Base-by-base conservation (phyloP, 2,113 vertebrate genomes). In the Tylochromis polylepis region DNA sequence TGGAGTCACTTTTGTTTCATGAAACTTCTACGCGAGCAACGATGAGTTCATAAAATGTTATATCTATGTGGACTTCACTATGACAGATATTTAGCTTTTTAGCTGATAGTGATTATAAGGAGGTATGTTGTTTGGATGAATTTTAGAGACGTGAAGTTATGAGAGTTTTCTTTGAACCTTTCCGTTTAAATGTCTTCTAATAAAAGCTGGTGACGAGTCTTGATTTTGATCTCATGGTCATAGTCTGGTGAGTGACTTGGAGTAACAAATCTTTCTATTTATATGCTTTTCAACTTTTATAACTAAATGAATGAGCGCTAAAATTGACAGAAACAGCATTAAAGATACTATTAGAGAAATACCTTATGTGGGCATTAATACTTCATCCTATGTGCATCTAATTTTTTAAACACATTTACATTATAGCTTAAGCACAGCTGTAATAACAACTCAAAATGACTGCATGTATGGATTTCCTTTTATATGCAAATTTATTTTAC, bases 41-140 rank as follows among this genome's bases (percentile, higher is more conserved):
- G 22, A 79, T 22, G 86, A 85, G 86, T 87, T 95, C 62, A 92
- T 90, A 85, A 89, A 90, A 91, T 79, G 89, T 93, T 94, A 92
- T 91, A 94, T 90, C 85, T 89, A 93, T 85, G 93, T 94, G 90
- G 91, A 95, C 84, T 92, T 93, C 82, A 95, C 90, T 94, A 90
- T 87, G 85, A 90, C 90, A 92, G 85, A 91, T 93, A 94, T 94
- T 88, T 95, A 95, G 91, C 87, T 91, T 55, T 91, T 87, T 88
- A 87, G 92, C 53, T 88, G 83, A 84, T 88, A 89, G 82, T 89
- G 85, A 91, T 90, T 88, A 92, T 85, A 89, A 91, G 79, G 84
- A 89, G 29, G 72, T 91, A 59, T 83, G 46, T 55, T 89, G 82
- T 88, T 89, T 90, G 89, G 80, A 82, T 89, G 75, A 51, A 86